Evolutionary conservation across 2,888 invertebrate species (phyloP).

Genomic region (Stegana nigrithorax): DNA sequence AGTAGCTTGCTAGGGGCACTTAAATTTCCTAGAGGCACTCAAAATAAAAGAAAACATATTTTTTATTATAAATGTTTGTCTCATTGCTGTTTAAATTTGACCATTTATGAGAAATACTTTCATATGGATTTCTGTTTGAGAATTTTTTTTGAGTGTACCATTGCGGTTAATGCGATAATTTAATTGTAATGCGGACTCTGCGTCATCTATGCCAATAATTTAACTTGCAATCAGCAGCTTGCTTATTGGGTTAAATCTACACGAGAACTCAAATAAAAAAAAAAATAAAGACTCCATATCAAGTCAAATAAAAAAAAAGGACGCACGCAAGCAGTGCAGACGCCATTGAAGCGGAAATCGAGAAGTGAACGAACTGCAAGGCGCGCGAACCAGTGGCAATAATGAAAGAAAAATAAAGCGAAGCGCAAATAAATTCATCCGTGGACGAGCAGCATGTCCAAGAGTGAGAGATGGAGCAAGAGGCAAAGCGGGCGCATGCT

Average conservation of each 20-base stretch:
- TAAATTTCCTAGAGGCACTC: too few relatives aligned
- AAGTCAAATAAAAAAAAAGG: background rate
- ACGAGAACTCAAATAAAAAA: background rate
- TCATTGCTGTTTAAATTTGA: too few relatives aligned
- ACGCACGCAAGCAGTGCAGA: background rate
- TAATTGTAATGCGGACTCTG: slow-evolving; percentile 57
- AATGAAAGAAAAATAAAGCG: background rate
- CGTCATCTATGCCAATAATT: slow-evolving; percentile 50
- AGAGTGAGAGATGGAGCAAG: slow-evolving; percentile 1
- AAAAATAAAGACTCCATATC: background rate
- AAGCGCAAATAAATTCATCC: slow-evolving; percentile 51
- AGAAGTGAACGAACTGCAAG: slow-evolving; percentile 50
- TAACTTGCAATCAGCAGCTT: slow-evolving; percentile 55
- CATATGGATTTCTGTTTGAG: background rate
- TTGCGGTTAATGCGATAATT: slow-evolving; percentile 60
- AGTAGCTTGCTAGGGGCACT: too few relatives aligned
- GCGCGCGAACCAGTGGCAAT: background rate
- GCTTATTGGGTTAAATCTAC: slow-evolving; percentile 50
- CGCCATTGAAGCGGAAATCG: slow-evolving; percentile 17
- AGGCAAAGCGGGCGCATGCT: background rate
- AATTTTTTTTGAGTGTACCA: slow-evolving; percentile 6
- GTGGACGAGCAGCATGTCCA: slow-evolving; percentile 37
- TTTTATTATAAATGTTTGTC: too few relatives aligned
- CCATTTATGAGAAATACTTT: too few relatives aligned
- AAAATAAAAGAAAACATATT: too few relatives aligned